Base-by-base conservation (phyloP, 2,888 invertebrate genomes). In the Ischnura elegans region DNA sequence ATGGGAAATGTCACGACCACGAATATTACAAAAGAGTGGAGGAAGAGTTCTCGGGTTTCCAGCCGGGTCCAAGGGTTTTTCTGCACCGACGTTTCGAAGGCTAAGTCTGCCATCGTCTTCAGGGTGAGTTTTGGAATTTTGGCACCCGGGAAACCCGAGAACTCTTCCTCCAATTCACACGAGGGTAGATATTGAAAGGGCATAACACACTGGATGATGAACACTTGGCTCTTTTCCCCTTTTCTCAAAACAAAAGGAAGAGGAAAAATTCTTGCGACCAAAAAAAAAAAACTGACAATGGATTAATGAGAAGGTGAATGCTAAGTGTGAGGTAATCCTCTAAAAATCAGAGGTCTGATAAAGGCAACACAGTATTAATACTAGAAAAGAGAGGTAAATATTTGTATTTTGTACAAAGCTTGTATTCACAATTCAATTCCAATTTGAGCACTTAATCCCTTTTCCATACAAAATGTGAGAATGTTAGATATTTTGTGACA, bases 231-330 rank as follows among this genome's bases (percentile, higher is more conserved):
- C 45, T 84, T 47, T 93, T 45, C 36, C 93, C 66, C 66, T 25
- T 36, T 86, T 45, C 4, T 45, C 36, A 25, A 29, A n/a, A n/a
- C 21, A 46, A 29, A n/a, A n/a, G 61, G 25, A 36, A 10, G 61
- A 21, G 90, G n/a, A n/a, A n/a, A n/a, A 55, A 55, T 51, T 55
- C 87, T 87, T 87, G 87, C 55, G 55, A 55, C 87, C 55, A 87
- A 90, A 87, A n/a, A 90, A n/a, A n/a, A n/a, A n/a, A 87, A 90
- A 90, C 47, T 90, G 90, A 90, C 90, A 90, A 90, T 90, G 90
- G 90, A 43, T 43, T 90, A 90, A 90, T 90, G 90, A 90, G 90
- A 61, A 90, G 90, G 90, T 90, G 90, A 90, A 90, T 90, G 90
- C 90, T 66, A 90, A 43, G 61, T 90, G 90, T 61, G n/a, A 90